Evolutionary conservation across 1,140 invertebrate species (phyloP).

Genomic region (Gerris buenoi): DNA sequence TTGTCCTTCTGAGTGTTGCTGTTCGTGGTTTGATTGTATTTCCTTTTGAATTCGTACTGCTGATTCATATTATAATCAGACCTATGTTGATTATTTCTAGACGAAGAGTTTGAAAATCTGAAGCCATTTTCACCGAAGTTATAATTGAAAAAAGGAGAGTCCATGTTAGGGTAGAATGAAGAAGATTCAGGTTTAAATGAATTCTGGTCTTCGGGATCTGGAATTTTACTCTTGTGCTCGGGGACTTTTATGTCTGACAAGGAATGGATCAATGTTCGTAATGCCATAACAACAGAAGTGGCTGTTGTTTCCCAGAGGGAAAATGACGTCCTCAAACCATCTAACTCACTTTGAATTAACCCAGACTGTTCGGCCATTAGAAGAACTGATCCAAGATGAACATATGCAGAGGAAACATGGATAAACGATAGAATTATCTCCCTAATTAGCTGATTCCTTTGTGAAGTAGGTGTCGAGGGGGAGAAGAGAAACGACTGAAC

Average conservation of each 20-base stretch:
- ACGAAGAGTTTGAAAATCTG: neutral
- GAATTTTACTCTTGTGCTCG: neutral
- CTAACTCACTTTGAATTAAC: neutral
- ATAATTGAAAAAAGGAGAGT: too few relatives aligned
- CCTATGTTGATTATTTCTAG: neutral
- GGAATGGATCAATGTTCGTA: neutral
- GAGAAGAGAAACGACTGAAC: neutral
- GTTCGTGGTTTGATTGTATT: neutral
- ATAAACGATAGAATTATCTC: conserved; percentile 1
- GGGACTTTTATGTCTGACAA: neutral
- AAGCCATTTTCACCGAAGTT: neutral
- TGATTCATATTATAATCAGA: neutral
- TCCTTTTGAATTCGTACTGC: neutral
- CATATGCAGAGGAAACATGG: neutral
- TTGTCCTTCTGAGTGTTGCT: neutral
- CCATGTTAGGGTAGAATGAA: too few relatives aligned
- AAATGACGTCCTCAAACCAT: neutral
- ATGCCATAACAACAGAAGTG: neutral
- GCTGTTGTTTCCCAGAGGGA: neutral
- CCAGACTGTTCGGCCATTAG: neutral
- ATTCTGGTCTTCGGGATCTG: neutral
- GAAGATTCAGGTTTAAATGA: neutral
- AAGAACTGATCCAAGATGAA: neutral
- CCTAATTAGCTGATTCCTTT: neutral
- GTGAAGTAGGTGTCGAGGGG: neutral